Evolutionary conservation across 2,113 vertebrate species (phyloP).

Genomic region (Cricetomys ansorgei): DNA sequence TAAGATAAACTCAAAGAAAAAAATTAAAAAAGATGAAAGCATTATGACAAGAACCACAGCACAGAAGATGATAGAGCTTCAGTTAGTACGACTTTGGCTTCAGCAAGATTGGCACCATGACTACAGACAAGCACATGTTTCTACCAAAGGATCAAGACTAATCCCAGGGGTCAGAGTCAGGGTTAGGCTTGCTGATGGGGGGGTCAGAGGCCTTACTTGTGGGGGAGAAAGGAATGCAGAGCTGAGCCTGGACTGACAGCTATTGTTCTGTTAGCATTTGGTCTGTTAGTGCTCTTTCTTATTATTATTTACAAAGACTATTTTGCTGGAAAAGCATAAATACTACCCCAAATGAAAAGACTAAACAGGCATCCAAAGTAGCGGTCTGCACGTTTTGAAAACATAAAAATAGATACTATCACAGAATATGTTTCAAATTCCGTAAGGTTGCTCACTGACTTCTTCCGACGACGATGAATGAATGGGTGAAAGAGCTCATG

Average conservation of each 20-base stretch:
- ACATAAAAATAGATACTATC: neutral
- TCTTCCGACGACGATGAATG: neutral
- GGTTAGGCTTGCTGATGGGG: too few species aligned
- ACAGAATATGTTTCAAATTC: neutral
- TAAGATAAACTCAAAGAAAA: conserved; percentile 33
- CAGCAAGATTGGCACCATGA: neutral
- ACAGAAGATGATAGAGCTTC: neutral
- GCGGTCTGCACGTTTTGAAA: neutral
- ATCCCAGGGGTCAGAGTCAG: neutral
- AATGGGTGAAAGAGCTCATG: neutral
- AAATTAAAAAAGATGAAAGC: neutral
- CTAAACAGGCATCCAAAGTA: neutral
- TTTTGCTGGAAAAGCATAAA: neutral
- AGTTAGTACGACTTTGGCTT: neutral
- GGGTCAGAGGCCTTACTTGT: neutral
- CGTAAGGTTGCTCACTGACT: neutral
- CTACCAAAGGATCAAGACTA: neutral
- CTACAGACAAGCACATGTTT: neutral
- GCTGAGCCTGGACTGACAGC: neutral
- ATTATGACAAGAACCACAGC: neutral
- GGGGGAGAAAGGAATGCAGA: neutral
- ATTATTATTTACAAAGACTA: conserved; percentile 17
- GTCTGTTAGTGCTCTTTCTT: neutral
- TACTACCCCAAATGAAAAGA: neutral
- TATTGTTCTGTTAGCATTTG: neutral